Evolutionary conservation across 1,140 invertebrate species (phyloP), one percentile per base, ranked within the genome.

Genomic region (Aradophagus sp.): DNA sequence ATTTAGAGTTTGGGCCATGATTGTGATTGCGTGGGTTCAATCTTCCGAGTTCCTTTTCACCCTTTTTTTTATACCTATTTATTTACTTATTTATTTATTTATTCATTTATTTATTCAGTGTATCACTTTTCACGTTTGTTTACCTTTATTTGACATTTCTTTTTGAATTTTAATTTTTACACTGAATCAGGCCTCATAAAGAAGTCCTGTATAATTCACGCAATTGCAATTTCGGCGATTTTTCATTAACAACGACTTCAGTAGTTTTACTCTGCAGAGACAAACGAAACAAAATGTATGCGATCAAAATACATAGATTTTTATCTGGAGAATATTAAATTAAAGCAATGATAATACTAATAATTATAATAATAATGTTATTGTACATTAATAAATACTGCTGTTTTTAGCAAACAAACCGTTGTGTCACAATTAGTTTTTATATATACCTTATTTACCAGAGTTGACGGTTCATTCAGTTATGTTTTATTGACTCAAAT

Each of bases 301-400:
- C 65, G 59, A 69, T 58, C 45, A 63, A 63, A 44, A 56, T 2
- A 20, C 38, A 61, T n/a, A 48, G 23, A 61, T 58, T 31, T 74
- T 65, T 62, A 66, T 55, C 12, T 52, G 5, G 15, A 67, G 20
- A 63, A n/a, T 66, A 66, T 65, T 45, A 19, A 47, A 29, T 20
- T 58, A n/a, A 44, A 62, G 29, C 29, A 31, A 32, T n/a, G n/a
- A n/a, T n/a, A n/a, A n/a, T n/a, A n/a, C n/a, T 29, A 20, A 38
- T 68, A 77, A 65, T 73, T 34, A 35, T 53, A 42, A 26, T 73
- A 78, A 72, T 75, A 77, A 78, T 84, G 76, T 81, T 80, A 77
- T 66, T 84, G 81, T 85, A 83, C 79, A 74, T 79, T 80, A 84
- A 85, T 83, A 84, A 84, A 84, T 73, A 65, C 80, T 80, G 75